Base-by-base conservation (phyloP, 2,888 invertebrate species). In the Scaptomyza parva region DNA sequence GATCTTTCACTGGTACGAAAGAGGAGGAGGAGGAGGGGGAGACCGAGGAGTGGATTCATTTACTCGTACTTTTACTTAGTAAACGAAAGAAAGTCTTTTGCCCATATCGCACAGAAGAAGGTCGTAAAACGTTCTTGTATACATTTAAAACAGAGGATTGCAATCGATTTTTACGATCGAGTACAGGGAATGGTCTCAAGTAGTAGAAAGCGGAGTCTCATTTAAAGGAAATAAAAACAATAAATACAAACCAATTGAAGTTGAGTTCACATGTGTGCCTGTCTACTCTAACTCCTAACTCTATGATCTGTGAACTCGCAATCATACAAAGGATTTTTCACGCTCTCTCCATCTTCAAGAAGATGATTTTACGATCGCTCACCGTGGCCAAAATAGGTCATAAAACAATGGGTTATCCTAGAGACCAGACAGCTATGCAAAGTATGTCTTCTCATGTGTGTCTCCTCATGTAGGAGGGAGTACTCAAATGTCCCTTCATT, bases 341-440 rank as follows among this genome's bases (percentile, higher is more conserved):
- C 82, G 82, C 82, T 83, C 82, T 83, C 84, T 48, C 75, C 54
- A 64, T 58, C n/a, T n/a, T 63, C 45, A 72, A 57, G 65, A 20
- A 47, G 47, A n/a, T 2, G 47, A 69, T 89, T 86, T 87, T 82
- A 88, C 76, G 87, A 85, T 80, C 87, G 79, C 68, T 87, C 76
- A 83, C 87, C 85, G 87, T 86, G 73, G 60, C 44, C 76, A 68
- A 76, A 85, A 82, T 82, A 79, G 82, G 83, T 75, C 88, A 72
- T 89, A 88, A 88, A 89, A 87, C 88, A 84, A 88, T 81, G 83
- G 88, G 88, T 87, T 87, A 87, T 87, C 86, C 88, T 83, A 51
- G 22, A 48, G 33, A 35, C 14, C 35, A 48, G 33, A 33, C 14
- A 22, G 18, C 20, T 28, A 53, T 41, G 43, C 18, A 17, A 48